Base-by-base conservation (phyloP, 2,113 vertebrate genomes). In the Malaclemys terrapin region DNA sequence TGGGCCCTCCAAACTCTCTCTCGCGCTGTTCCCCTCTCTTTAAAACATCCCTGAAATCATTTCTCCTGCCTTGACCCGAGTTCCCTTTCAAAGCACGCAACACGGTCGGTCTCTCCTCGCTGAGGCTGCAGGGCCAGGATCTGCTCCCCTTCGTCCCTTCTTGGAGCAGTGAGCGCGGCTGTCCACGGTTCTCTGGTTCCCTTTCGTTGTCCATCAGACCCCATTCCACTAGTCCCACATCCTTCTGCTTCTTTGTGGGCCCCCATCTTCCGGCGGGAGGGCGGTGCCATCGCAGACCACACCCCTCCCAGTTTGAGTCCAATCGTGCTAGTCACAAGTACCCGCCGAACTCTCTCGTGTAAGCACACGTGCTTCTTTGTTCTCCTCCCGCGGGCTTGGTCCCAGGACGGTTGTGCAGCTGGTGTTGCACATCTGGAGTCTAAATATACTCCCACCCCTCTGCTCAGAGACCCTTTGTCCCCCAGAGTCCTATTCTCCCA, bases 161-260 rank as follows among this genome's bases (percentile, higher is more conserved):
- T 38, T 19, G 2, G n/a, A 72, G 19, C n/a, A 4, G 8, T n/a
- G 62, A 16, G 13, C 5, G 1, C 1, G 29, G 27, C 2, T 8
- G 7, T 35, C 16, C 62, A 16, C 3, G 35, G 14, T 7, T 69
- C 62, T 69, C 62, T 69, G 62, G 31, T 69, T 35, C 14, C 29
- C 35, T 6, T 35, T 9, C 62, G 1, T n/a, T n/a, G 62, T 9
- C 65, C 19, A 20, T 10, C 65, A 22, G 65, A n/a, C 35, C 19
- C 19, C 19, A 10, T 38, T 72, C 65, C n/a, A 20, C 35, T 5
- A 4, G 65, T 38, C 35, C 35, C 35, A 20, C 19, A 2, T 38
- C 65, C 35, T 20, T n/a, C 80, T 81, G 80, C 50, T 52, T 22
- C 65, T 35, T 72, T 38, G 35, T 20, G 35, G 35, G 10, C 59